Percentiles rank a stretch among this genome's conserved stretches.
Evolutionary conservation across 64 coral and sea anemone genomes (phyloP).

Genomic region (Trachythela sp.): DNA sequence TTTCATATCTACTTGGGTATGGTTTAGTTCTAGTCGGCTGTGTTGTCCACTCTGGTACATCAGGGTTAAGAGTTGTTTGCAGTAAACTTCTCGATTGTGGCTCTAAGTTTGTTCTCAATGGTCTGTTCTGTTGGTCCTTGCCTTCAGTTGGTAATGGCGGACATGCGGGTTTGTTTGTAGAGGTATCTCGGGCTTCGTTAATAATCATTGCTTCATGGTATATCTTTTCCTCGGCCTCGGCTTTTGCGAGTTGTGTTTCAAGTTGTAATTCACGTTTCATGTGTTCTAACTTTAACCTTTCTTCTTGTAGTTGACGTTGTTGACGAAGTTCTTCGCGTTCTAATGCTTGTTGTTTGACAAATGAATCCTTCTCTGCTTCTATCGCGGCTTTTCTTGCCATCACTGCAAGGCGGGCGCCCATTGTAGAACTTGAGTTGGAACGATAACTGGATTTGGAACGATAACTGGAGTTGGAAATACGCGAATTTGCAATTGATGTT

Average conservation of each 20-base stretch:
- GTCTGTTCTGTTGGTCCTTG: too few species aligned
- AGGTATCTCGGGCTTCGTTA: too few species aligned
- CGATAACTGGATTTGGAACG: neutral
- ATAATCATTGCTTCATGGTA: neutral
- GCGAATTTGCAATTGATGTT: neutral
- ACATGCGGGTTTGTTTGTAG: neutral
- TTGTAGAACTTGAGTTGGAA: neutral
- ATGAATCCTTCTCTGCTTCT: neutral
- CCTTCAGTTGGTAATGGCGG: neutral
- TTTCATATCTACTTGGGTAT: neutral
- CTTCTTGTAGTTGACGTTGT: neutral
- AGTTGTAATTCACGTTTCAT: slow-evolving; percentile 3
- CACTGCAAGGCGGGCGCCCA: neutral
- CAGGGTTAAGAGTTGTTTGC: too few species aligned
- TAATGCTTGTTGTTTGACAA: neutral
- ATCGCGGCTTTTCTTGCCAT: neutral
- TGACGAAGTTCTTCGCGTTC: neutral
- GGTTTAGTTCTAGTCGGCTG: too few species aligned
- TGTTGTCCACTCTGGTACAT: too few species aligned
- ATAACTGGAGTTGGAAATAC: neutral
- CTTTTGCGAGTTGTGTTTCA: neutral
- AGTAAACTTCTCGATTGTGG: too few species aligned
- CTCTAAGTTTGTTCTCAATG: too few species aligned
- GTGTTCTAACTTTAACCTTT: neutral
- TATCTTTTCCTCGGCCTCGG: neutral